Evolutionary conservation across 2,888 invertebrate genomes (phyloP).

Genomic region (Synanthedon myopaeformis): DNA sequence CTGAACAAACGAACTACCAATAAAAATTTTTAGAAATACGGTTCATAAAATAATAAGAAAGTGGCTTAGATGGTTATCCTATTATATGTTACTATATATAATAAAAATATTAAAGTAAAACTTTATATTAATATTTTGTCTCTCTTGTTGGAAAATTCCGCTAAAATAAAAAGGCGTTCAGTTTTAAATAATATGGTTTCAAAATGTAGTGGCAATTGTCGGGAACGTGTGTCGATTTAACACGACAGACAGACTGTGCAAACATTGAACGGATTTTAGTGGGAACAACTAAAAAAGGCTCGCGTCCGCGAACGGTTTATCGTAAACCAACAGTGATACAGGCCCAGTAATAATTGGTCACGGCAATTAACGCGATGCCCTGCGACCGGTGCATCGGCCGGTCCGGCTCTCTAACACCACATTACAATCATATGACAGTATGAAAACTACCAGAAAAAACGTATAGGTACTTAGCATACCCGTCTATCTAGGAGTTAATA

Average conservation of each 20-base stretch:
- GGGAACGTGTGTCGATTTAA: neutral
- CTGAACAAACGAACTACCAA: no score
- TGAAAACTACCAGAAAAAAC: neutral
- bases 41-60: no score
- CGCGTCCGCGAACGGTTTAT: conserved; percentile 17
- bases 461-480: no score
- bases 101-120: no score
- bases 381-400: conserved; percentile 2
- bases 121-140: no score
- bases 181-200: no score
- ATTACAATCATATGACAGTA: neutral
- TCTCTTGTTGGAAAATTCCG: no score
- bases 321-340: conserved; percentile 36
- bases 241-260: neutral
- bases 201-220: neutral
- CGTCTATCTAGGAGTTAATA: no score
- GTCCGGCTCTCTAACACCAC: neutral
- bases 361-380: conserved; percentile 29
- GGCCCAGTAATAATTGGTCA: conserved; percentile 31
- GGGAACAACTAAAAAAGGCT: conserved; percentile 14
- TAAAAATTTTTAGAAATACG: no score
- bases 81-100: no score
- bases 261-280: conserved; percentile 20
- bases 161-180: no score
- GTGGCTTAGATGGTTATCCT: no score